phyloP scores from a whole-genome alignment of 2,888 invertebrate species.

The Caenorhabditis afra region DNA sequence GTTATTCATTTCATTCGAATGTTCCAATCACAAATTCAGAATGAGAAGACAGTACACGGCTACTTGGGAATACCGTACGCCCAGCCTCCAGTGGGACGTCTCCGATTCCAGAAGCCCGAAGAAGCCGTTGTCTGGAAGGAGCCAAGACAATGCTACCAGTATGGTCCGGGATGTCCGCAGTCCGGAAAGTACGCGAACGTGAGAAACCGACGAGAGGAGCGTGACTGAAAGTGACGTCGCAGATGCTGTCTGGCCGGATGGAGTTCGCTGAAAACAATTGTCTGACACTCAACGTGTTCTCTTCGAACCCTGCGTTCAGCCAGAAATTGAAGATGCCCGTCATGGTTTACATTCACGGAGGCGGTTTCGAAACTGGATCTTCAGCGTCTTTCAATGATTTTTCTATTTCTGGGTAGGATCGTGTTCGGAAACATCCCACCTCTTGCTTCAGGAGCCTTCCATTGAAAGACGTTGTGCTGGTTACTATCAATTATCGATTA shows the following conservation, averaged over 20 bases:
- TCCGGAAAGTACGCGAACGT: neutral
- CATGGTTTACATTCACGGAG: constrained; percentile 56
- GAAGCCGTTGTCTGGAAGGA: constrained; percentile 15
- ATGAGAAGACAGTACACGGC: constrained; percentile 16
- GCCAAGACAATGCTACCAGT: constrained; percentile 16
- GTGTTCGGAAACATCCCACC: neutral
- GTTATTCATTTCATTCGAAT: too few species aligned
- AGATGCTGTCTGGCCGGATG: neutral
- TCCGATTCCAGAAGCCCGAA: constrained; percentile 18
- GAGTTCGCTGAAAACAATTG: neutral
- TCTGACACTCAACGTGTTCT: too few species aligned
- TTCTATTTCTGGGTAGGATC: constrained; percentile 35
- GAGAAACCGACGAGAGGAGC: neutral
- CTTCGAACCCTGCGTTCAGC: neutral
- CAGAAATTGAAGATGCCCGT: constrained; percentile 6
- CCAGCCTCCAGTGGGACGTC: constrained; percentile 16
- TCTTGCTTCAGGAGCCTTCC: constrained; percentile 71
- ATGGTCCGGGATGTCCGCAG: constrained; percentile 32
- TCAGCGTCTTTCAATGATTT: constrained; percentile 26
- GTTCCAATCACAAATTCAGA: too few species aligned
- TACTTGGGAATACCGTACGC: constrained; percentile 25
- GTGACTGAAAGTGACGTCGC: neutral
- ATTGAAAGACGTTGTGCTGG: constrained; percentile 72
- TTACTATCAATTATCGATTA: constrained; percentile 66
- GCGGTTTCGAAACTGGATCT: constrained; percentile 25